Base-by-base conservation (phyloP, 2,113 vertebrate genomes). In the Ammospiza nelsoni region DNA sequence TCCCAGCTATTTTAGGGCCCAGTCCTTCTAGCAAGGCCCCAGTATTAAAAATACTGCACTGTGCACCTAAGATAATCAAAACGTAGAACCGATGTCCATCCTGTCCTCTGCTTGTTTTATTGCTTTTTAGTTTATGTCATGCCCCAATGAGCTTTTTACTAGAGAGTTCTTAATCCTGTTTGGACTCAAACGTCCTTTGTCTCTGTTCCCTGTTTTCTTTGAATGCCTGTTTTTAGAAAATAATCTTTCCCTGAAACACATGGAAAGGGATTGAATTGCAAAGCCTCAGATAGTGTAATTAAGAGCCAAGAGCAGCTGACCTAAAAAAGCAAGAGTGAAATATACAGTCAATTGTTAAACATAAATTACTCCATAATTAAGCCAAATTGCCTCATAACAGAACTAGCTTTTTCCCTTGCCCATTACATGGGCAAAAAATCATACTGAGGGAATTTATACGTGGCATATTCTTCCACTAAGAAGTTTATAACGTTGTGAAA, bases 61-160 rank as follows among this genome's bases (percentile, higher is more conserved):
- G 17, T 88, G 81, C 85, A 86, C 76, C 88, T 88, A 77, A 83
- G 76, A 71, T 88, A 86, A 81, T 74, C 44, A 72, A 79, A 95
- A 91, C 5, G 7, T n/a, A 65, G 67, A 92, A 39, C 84, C 35
- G 25, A 92, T 86, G 73, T 86, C 91, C 82, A 33, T 92, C 68
- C 69, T 86, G 62, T 75, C 65, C 61, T 6, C 65, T 55, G 72
- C 43, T 93, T 9, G 9, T 77, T 86, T 92, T 90, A 90, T 77
- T 83, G 92, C 93, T 71, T 78, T 93, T 86, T 63, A 46, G 65
- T 92, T 94, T 89, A 89, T 63, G 57, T 65, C 88, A 92, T 94
- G 76, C 87, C 46, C 63, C 95, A 78, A 52, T 79, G 67, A 95
- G 62, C 33, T 94, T 90, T 92, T 94, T 93, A 90, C 92, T 84